phyloP scores from a whole-genome alignment of 1,140 invertebrate genomes.

The Euura saliciscinereae region DNA sequence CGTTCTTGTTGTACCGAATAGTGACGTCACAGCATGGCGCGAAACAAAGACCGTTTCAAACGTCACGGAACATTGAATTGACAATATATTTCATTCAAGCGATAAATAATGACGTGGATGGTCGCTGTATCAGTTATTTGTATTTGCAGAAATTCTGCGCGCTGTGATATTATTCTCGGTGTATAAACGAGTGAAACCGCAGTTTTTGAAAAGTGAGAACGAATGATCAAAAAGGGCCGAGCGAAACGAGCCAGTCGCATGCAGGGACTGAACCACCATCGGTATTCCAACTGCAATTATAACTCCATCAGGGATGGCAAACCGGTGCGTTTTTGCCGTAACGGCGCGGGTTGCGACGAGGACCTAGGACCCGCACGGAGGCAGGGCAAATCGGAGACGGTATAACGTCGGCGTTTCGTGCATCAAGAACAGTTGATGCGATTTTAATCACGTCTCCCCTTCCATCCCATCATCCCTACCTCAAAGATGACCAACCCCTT shows the following conservation, averaged over 20 bases:
- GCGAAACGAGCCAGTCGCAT: constrained; percentile 12
- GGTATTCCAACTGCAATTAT: constrained; percentile 47
- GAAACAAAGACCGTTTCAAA: too few species aligned
- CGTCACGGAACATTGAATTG: too few species aligned
- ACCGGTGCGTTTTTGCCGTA: constrained; percentile 37
- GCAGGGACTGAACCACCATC: constrained; percentile 22
- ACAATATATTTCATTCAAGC: too few species aligned
- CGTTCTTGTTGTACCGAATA: too few species aligned
- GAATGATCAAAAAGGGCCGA: constrained; percentile 1
- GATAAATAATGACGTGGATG: too few species aligned
- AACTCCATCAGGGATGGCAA: constrained; percentile 42
- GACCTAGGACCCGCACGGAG: constrained; percentile 20
- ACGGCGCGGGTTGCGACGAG: background rate
- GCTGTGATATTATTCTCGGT: too few species aligned
- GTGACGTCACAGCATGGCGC: too few species aligned
- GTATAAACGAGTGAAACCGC: too few species aligned
- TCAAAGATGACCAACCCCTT: too few species aligned
- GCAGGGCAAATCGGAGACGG: constrained; percentile 22
- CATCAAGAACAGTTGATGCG: constrained; percentile 44
- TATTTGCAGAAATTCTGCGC: too few species aligned
- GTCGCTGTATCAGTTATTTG: too few species aligned
- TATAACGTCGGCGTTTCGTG: constrained; percentile 49
- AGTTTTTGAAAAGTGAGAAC: too few species aligned
- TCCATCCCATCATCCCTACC: background rate
- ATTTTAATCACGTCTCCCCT: constrained; percentile 47